Evolutionary conservation across 2,797 vertebrate genomes (phyloP), one percentile per base, ranked within the genome.

Genomic region (Myoxocephalus aenaeus): DNA sequence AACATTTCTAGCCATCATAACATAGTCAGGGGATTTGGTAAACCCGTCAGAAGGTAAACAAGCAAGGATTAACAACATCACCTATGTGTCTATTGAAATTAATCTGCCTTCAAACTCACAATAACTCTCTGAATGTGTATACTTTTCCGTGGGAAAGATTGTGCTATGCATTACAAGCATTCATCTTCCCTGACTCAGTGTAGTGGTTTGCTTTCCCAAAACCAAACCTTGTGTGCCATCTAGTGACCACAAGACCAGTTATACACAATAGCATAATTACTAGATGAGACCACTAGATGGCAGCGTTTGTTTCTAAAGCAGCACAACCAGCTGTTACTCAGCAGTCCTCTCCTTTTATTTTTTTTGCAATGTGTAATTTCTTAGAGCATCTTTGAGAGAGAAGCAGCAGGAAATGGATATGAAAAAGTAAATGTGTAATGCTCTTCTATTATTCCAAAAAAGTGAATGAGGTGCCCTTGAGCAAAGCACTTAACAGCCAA

Each of bases 181-280:
- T 3, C 65, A 1, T 15, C 2, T 32, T 18, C 9, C 22, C 57
- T 73, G 17, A 25, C 15, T 56, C 20, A 20, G 1, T 53, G 15
- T 10, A 0, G 12, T 0, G 13, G 25, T 34, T 54, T 50, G 14
- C 27, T 51, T 27, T 70, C 1, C 42, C 10, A 82, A 73, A 82
- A 76, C 15, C 46, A 61, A 81, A 56, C 9, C 51, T 82, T 50
- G 79, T 14, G 44, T 40, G 80, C 83, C 92, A 93, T 86, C 92
- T 90, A 87, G 82, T 81, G 91, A 14, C 57, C 4, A 4, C 20
- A 62, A 0, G 5, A 32, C 12, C 0, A 46, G 7, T 25, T 50
- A 27, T 25, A 32, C 27, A 70, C 6, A 0, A 27, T 4, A 3
- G 5, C 1, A 0, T 61, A 3, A 25, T 8, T 14, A 14, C 73